Evolutionary conservation across 2,888 invertebrate species (phyloP), one percentile per base, ranked within the genome.

Genomic region (Dynastes tityus): DNA sequence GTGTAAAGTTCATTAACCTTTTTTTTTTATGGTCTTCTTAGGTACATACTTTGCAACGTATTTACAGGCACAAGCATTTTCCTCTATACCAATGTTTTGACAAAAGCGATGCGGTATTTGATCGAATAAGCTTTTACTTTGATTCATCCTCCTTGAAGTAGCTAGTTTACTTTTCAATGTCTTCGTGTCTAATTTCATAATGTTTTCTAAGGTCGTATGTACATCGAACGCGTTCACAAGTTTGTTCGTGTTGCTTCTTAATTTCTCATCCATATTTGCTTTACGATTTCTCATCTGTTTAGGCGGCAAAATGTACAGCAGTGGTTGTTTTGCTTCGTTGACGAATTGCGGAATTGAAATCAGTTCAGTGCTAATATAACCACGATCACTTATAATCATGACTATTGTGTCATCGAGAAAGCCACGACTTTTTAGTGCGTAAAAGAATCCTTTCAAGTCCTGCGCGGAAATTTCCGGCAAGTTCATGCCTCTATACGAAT

Each of bases 401-500:
- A 74, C 73, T 9, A 74, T 6, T 2, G 73, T 74, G 27, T 74
- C 61, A n/a, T 74, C 45, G 9, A 74, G 61, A 1, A 74, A 61
- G 2, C 61, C 29, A 16, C 49, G 40, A 5, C 2, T 5, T 29
- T 49, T 40, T 4, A 74, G 22, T 1, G 45, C 0, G 9, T n/a
- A 45, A 40, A 74, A 74, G 49, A 45, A 74, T 6, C 27, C 13
- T 9, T 27, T 13, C 11, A 74, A 22, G 13, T 61, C 73, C 13
- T 74, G n/a, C 3, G 61, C 29, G 13, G 73, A 61, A 22, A 63
- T 45, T 37, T 22, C n/a, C 11, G 61, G 9, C 61, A 61, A 49
- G n/a, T 74, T 74, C n/a, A 74, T n/a, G 4, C 61, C 73, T 11
- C 61, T 16, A 27, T 45, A 11, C 2, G 73, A 13, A 22, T 63